These are phyloP conservation scores for Agapornis roseicollis DNA, from an alignment of 2,113 vertebrate genomes.

Conservation along the genomic window DNA sequence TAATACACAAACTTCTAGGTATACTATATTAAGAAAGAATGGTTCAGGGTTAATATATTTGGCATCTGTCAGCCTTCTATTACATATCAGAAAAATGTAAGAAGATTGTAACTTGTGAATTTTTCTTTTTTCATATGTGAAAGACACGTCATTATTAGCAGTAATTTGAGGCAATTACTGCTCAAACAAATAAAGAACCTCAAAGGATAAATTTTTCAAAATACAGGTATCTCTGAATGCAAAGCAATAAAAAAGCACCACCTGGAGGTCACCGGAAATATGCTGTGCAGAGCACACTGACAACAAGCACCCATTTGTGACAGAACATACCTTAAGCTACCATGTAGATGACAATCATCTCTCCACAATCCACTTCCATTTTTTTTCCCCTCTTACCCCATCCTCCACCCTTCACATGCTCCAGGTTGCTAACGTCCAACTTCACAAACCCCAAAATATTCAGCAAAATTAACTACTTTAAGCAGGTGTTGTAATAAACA, in stretches of 20 bases:
- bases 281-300: neutral
- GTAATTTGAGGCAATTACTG: neutral
- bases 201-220: neutral
- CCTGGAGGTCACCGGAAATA: neutral
- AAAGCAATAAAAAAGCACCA: slow-evolving; percentile 18
- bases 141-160: neutral
- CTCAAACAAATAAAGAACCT: neutral
- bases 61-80: neutral
- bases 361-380: neutral
- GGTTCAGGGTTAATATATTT: neutral
- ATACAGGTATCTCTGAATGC: neutral
- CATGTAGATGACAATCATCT: neutral
- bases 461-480: neutral
- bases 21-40: neutral
- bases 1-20: neutral
- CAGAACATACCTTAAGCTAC: neutral
- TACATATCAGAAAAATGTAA: neutral
- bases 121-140: neutral
- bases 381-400: neutral
- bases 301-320: neutral
- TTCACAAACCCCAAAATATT: neutral
- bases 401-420: neutral
- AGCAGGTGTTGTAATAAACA: neutral
- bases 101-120: neutral
- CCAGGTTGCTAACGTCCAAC: neutral